Evolutionary conservation across 1,140 invertebrate genomes (phyloP), one percentile per base, ranked within the genome.

Genomic region (Pseudobourletiella spinata): DNA sequence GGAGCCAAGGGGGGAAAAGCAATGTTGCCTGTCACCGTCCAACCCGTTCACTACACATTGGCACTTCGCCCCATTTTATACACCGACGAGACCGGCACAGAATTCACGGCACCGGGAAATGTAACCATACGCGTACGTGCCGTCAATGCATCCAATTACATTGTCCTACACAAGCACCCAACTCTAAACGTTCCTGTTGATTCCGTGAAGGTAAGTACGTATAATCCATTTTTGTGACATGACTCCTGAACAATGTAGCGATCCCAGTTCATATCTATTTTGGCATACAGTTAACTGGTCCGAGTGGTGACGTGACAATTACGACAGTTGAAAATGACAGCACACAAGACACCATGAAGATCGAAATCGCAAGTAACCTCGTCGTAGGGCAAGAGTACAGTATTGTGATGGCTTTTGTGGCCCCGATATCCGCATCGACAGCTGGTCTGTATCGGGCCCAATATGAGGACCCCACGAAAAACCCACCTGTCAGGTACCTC

Each of bases 401-500:
- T 8, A 57, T 68, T 15, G 32, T 35, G 8, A 61, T 68, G 35
- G 32, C 54, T 3, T 69, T 63, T 30, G 35, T 60, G 14, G 54
- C 63, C 22, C 35, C 29, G 1, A 50, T 69, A 16, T 42, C 35
- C 25, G 18, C 28, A 59, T 32, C 35, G 32, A 43, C 28, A 63
- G 57, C 61, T 39, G 67, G 67, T n/a, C 24, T 69, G 0, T 69
- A 69, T 32, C n/a, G 61, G 28, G 59, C 50, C 22, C 29, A 42
- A n/a, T 69, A 69, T 30, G 28, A 15, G 39, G 43, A n/a, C n/a
- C n/a, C n/a, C n/a, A n/a, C n/a, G n/a, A n/a, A n/a, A n/a, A n/a
- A n/a, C n/a, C n/a, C n/a, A n/a, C n/a, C n/a, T n/a, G n/a, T n/a
- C n/a, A n/a, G n/a, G n/a, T n/a, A n/a, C n/a, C n/a, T n/a, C n/a